Base-by-base conservation (phyloP, 1,140 invertebrate genomes). In the Stegodyphus mimosarum region DNA sequence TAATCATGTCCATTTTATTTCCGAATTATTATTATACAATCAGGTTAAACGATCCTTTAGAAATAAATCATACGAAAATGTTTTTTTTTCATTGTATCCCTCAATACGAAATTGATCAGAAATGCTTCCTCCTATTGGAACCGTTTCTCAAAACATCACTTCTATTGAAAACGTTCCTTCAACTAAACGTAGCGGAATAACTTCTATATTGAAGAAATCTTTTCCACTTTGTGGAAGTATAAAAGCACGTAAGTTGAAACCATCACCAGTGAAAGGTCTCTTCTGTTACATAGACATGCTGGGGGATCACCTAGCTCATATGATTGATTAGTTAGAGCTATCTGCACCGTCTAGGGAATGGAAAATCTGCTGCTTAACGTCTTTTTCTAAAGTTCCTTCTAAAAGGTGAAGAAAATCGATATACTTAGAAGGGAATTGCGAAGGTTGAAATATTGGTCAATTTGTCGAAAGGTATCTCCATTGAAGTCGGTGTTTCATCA, bases 381-480 rank as follows among this genome's bases (percentile, higher is more conserved):
- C 80, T 83, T 83, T 83, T 83, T 83, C 71, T 51, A 83, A 71
- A 71, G 33, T 33, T 71, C 18, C 78, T 83, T 83, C 17, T 71
- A 72, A 60, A 74, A 83, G 80, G 71, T 83, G 80, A 51, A 74
- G 80, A 53, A 74, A 74, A 83, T 83, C 80, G 66, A 83, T 83
- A 74, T 73, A 66, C 69, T 52, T 74, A 52, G 51, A 83, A 63
- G 15, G 33, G 71, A 74, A 83, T 51, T 83, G 70, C 13, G 15
- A 55, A 60, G 50, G 69, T 74, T 83, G 80, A 83, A 83, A 74
- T 83, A 83, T 83, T 83, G 80, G 80, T 83, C 80, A 83, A 83
- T 83, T 83, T 83, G 66, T 70, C 64, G 66, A 11, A 52, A 63
- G 55, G 64, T 83, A 83, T 73, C 70, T 83, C 64, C 55, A 5